Base-by-base conservation (phyloP, 2,113 vertebrate genomes). In the Deroptyus accipitrinus region DNA sequence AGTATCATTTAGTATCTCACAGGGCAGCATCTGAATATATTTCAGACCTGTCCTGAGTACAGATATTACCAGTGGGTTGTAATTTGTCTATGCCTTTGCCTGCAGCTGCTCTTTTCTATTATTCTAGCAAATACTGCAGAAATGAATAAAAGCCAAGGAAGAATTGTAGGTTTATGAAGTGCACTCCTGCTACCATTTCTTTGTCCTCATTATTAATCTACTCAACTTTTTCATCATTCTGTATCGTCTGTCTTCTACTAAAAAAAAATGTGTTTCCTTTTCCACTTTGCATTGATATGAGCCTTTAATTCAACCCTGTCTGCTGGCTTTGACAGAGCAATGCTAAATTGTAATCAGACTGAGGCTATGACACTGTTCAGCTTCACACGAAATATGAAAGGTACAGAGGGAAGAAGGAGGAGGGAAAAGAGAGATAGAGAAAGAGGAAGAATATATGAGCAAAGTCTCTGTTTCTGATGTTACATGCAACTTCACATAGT, bases 61-160 rank as follows among this genome's bases (percentile, higher is more conserved):
- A 78, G 80, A 64, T 82, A 61, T 72, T 86, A 66, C 69, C 83
- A 63, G 31, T 17, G 77, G 41, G 17, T 8, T 82, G n/a, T 35
- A 79, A 93, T 92, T 84, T 84, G 44, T 91, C 80, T 64, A 7
- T 57, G 88, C 70, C 64, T 95, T 83, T 88, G 59, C 74, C 90
- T 49, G 88, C 54, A 93, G 80, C 80, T 78, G 64, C 76, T 94
- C 61, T 55, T 94, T 82, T 81, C 88, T 92, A 52, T 95, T 96
- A 72, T 74, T 75, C 85, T 55, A 82, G 51, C 30, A 94, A 88
- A 75, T 63, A 95, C 11, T 80, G 73, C 27, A 88, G 73, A 93
- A 92, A 84, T 69, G 44, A 63, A 91, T 67, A 82, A 91, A 94
- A 93, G 61, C 55, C 67, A 46, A 0, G 0, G 52, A 84, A 76